A percentile compares a stretch with the other conserved stretches of the same genome.
Evolutionary conservation across 2,888 invertebrate species (phyloP).

Genomic region (Taphrorychus bicolor): DNA sequence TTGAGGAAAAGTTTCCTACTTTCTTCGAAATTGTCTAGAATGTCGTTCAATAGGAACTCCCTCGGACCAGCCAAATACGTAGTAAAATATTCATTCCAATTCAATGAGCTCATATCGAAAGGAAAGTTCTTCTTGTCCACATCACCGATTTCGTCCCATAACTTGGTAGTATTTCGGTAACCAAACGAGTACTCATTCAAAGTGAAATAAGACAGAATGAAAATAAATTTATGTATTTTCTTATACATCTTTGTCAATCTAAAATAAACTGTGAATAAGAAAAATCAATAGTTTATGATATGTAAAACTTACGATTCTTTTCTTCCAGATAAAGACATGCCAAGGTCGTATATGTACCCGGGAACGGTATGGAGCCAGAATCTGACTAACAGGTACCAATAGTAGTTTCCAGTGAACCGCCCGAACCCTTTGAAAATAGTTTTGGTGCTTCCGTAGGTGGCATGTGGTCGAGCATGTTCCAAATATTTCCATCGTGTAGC

Average conservation of each 20-base stretch:
- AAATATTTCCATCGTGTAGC: conserved; percentile 11
- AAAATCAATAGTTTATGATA: too few species aligned
- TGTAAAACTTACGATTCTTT: conserved; percentile 26
- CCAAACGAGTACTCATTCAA: conserved; percentile 24
- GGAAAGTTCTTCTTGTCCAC: conserved; percentile 30
- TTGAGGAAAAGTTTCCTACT: conserved; percentile 3
- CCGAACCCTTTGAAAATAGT: neutral
- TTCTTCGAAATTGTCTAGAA: conserved; percentile 28
- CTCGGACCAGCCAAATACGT: conserved; percentile 17
- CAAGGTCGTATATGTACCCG: conserved; percentile 12
- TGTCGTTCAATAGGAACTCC: conserved; percentile 19
- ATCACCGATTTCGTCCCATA: conserved; percentile 23
- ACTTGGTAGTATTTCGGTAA: conserved; percentile 9
- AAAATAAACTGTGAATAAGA: neutral
- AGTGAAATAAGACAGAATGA: conserved; percentile 20
- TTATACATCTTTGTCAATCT: conserved; percentile 21
- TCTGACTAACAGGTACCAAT: conserved; percentile 11
- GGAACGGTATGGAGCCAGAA: conserved; percentile 32
- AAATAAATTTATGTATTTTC: conserved; percentile 25
- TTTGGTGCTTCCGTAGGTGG: neutral
- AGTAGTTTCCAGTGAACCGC: conserved; percentile 2
- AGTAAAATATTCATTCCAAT: conserved; percentile 31
- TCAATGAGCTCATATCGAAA: conserved; percentile 28
- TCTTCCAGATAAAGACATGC: conserved; percentile 3
- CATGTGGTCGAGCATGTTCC: neutral